Conservation (phyloP, 2,113 vertebrate species). For the Gnathonemus longibarbis region DNA sequence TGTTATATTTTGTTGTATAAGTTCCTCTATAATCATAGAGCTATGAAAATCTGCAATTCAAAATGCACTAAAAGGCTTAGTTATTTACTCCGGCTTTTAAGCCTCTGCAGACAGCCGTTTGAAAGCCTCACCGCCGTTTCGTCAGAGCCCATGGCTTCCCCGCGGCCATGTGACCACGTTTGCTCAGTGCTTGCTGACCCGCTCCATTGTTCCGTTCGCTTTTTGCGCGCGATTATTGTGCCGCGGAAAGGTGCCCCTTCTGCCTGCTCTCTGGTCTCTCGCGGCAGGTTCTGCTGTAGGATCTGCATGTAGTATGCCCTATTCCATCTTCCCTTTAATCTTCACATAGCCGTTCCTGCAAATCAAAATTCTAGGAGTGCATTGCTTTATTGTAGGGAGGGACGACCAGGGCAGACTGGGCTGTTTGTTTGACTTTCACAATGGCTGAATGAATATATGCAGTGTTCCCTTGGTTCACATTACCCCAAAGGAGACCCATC, state of each 20-base stretch:
- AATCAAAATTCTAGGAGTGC: not conserved
- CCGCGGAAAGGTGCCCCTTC: not conserved
- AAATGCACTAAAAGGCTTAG: not conserved
- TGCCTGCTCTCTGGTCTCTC: not conserved
- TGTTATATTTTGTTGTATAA: not conserved
- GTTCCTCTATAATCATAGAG: not conserved
- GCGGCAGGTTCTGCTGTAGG: not conserved
- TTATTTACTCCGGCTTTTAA: not conserved
- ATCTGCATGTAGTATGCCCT: not conserved
- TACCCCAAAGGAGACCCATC: not conserved
- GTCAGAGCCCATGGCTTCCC: not conserved
- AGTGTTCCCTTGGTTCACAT: not conserved
- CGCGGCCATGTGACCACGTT: not conserved
- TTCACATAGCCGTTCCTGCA: not conserved
- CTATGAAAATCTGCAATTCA: not conserved
- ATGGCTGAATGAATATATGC: not conserved
- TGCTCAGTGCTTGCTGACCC: not conserved
- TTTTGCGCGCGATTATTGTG: not conserved
- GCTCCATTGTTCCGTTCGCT: not conserved
- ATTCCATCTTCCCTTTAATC: not conserved
- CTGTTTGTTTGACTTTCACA: not conserved
- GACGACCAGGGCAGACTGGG: not conserved
- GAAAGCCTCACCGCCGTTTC: not conserved
- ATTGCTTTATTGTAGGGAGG: not conserved
- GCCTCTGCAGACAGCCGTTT: not conserved